Evolutionary conservation across 2,888 invertebrate species (phyloP), one percentile per base, ranked within the genome.

Genomic region (Epistrophe eligans): DNA sequence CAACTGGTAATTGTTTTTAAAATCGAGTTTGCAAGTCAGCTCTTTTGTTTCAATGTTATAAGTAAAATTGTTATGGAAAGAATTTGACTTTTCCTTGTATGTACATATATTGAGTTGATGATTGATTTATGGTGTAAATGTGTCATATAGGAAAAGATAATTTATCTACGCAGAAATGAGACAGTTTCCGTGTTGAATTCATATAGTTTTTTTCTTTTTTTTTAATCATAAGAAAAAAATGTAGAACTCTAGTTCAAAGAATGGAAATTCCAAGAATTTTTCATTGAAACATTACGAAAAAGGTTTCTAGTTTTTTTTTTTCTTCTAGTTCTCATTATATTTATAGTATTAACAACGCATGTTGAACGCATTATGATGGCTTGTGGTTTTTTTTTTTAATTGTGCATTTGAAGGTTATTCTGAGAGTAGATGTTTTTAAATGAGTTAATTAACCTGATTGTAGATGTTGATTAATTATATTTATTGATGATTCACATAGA

Each of bases 241-340:
- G 19, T 66, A 66, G 32, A 76, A 38, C 11, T 70, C 60, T 40
- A 77, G 55, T 35, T 50, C 15, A 17, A 38, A 35, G 52, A 62
- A 48, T 79, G 74, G 82, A 74, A 79, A 64, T 82, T 77, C 85
- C 74, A 64, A 74, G 77, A 85, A 74, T 58, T 15, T 71, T 64
- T 73, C 81, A 72, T 48, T 48, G 17, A 48, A 48, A 17, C 48
- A 48, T 17, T 8, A 48, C 45, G 9, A 48, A 45, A 8, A 48
- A 9, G 19, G 19, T 84, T 85, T 62, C 77, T 19, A 64, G 52
- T 48, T 9, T 48, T 17, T 17, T 48, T 48, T 13, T 50, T 19
- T 50, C 10, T n/a, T 15, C 35, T 43, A 0, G 15, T 50, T 40
- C n/a, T 55, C 19, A 19, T 11, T 48, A 40, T 57, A 58, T 28